Base-by-base conservation (phyloP, 2,113 vertebrate species). In the Albula glossodonta region DNA sequence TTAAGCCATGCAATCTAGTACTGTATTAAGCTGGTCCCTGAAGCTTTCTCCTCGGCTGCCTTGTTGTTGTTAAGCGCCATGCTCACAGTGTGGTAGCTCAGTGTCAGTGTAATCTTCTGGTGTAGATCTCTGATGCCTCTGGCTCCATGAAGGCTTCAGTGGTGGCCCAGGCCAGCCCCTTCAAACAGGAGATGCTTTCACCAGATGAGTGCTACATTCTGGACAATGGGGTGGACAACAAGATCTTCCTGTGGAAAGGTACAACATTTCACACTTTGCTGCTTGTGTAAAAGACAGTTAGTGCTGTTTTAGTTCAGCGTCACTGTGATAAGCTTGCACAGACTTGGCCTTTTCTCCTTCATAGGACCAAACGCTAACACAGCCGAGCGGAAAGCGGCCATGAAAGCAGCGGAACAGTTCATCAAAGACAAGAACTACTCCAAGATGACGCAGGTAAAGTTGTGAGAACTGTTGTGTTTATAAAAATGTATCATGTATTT, bases 241-340 rank as follows among this genome's bases (percentile, higher is more conserved):
- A 89, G 31, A 85, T 96, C 84, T 96, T 94, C 87, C 86, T 96
- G 85, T 96, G 95, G 95, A 96, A 96, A 95, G 95, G 95, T 96
- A 90, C 17, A 41, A 9, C 56, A 22, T 70, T 17, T n/a, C 63
- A 31, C 70, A 9, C 70, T 1, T 5, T 22, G 63, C 63, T 13
- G 70, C 2, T 9, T 2, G 17, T 66, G 19, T 66, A 66, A 66
- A 22, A 22, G 2, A 22, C 60, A 22, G 19, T 22, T 5, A 19
- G 2, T 19, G 19, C 60, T 0, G 17, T 66, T 22, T 74, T 77
- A 49, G 49, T 13, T 41, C 25, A 5, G 9, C 31, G 48, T 17
- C 22, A 17, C 48, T 3, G 74, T 51, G 17, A 60, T 51, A 19
- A 60, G 57, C 5, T n/a, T 81, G 56, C 1, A 25, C 25, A 63